Conservation (phyloP, 1,140 invertebrate genomes). For the Agrypnia vestita region DNA sequence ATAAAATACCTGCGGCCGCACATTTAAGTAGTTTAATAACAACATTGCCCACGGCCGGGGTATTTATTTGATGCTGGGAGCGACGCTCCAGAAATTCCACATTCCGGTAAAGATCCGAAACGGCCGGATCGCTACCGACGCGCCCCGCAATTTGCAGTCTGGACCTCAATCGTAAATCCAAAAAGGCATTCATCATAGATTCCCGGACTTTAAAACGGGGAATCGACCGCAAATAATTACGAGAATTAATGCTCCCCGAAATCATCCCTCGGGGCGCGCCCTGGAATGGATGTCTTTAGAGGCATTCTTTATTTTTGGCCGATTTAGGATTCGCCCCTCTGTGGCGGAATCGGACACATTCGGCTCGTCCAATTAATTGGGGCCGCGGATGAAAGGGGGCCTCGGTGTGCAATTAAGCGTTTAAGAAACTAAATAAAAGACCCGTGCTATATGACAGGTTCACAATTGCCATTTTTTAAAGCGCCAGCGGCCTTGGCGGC, state of each 20-base stretch:
- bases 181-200: slow-evolving; percentile 42
- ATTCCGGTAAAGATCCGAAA: slow-evolving; percentile 57
- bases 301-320: too few relatives aligned
- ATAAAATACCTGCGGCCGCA: neutral
- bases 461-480: slow-evolving; percentile 41
- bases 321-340: neutral
- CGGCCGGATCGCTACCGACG: slow-evolving; percentile 50
- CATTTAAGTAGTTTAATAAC: slow-evolving; percentile 28
- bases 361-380: slow-evolving; percentile 39
- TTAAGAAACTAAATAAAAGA: slow-evolving; percentile 46
- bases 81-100: slow-evolving; percentile 34
- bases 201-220: slow-evolving; percentile 24
- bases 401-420: slow-evolving; percentile 27
- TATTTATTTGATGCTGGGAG: slow-evolving; percentile 24
- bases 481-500: slow-evolving; percentile 7
- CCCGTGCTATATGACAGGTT: slow-evolving; percentile 43
- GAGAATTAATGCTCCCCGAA: neutral
- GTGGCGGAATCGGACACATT: slow-evolving; percentile 35
- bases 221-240: slow-evolving; percentile 41
- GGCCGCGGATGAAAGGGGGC: neutral
- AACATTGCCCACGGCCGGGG: slow-evolving; percentile 5
- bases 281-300: too few relatives aligned
- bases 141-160: slow-evolving; percentile 42
- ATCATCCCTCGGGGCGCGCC: too few relatives aligned
- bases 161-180: slow-evolving; percentile 47